Percentiles rank a stretch among this genome's conserved stretches.
Conservation (phyloP, 2,113 vertebrate species). For the Abramis brama region DNA sequence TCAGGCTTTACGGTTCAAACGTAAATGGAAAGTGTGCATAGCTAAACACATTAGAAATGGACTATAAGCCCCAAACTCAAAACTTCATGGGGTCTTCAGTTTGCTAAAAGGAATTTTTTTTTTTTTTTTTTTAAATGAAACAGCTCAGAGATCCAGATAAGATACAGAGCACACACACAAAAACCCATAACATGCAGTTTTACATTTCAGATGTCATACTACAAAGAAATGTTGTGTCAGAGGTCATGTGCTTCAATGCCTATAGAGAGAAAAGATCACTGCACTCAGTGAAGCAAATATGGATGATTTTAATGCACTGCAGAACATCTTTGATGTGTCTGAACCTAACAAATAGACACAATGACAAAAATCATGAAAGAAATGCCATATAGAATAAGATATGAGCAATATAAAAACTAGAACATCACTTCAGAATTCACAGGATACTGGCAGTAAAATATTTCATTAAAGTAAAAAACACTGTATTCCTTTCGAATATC, state of each 20-base stretch:
- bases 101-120: no score
- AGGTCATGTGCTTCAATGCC: not conserved
- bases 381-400: not conserved
- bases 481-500: not conserved
- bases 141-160: no score
- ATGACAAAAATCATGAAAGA: conserved; percentile 8
- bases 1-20: no score
- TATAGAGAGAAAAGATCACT: not conserved
- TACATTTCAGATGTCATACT: not conserved
- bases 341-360: conserved; percentile 12
- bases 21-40: no score
- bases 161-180: no score
- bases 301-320: not conserved
- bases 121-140: no score
- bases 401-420: not conserved
- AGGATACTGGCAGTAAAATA: conserved; percentile 20
- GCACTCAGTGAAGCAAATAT: not conserved
- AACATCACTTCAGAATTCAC: conserved; percentile 30
- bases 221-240: not conserved
- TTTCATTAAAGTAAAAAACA: conserved; percentile 2
- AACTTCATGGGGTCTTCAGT: no score
- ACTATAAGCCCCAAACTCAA: no score
- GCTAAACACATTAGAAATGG: no score
- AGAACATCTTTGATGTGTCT: conserved; percentile 37
- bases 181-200: no score